Base-by-base conservation (phyloP, 2,113 vertebrate species). In the Mirza zaza region DNA sequence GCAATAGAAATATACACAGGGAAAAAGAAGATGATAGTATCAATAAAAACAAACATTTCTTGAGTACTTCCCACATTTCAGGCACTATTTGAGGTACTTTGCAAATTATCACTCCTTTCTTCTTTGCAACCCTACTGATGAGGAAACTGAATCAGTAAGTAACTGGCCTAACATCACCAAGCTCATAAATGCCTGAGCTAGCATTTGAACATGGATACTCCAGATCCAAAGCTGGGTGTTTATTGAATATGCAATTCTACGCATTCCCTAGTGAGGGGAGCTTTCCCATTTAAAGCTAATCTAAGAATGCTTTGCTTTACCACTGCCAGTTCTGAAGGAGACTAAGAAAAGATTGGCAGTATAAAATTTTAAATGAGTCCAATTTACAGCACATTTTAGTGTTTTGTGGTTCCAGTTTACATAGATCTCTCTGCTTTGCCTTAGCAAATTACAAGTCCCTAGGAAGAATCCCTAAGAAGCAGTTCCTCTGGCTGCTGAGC, bases 401-500 rank as follows among this genome's bases (percentile, higher is more conserved):
- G n/a, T 34, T 12, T 3, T 8, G 0, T 20, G 55, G 15, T 45
- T 90, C 67, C 50, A 63, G 48, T 75, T 75, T 82, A 83, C 39
- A 36, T 3, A 17, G 18, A 36, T 83, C 68, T 90, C 67, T 95
- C 65, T 59, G 29, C 59, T 97, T 76, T 73, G 36, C 52, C n/a
- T 94, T 63, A 50, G 81, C 18, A 91, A 82, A 95, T 73, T 29
- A 3, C 83, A 70, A 25, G 50, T 77, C 32, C n/a, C 39, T 52
- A 50, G 48, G 63, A 59, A 86, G 73, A 50, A 14, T 55, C 70
- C 45, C 63, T 52, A 39, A 52, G 80, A 94, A 90, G 70, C 36
- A 52, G 29, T 39, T 18, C 57, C 75, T 34, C 42, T 79, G 42
- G 75, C 61, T 97, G 39, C 87, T 93, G 75, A 83, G 59, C 71